Conservation (phyloP, 2,113 vertebrate genomes). For the Leucopsar rothschildi region DNA sequence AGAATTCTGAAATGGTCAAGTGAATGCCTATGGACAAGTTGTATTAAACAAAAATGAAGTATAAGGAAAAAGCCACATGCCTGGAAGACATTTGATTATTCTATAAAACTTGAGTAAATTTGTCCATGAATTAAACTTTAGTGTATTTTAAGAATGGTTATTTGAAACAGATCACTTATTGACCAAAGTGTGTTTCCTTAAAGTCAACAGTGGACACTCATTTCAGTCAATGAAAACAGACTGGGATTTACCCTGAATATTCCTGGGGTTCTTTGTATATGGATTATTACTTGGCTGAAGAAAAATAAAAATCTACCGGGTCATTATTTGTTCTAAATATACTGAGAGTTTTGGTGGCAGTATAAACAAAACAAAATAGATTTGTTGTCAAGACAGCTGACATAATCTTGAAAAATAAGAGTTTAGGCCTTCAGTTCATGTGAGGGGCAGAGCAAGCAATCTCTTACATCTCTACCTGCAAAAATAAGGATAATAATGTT, state of each 20-base stretch:
- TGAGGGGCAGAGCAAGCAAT: neutral
- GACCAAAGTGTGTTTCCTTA: neutral
- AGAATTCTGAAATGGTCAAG: neutral
- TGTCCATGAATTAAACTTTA: neutral
- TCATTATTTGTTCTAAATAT: neutral
- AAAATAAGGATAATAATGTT: neutral
- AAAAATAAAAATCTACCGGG: neutral
- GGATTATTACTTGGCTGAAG: neutral
- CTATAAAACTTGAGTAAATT: neutral
- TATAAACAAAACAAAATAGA: neutral
- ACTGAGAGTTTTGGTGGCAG: neutral
- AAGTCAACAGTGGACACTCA: neutral
- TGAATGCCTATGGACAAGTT: neutral
- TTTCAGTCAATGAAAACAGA: neutral
- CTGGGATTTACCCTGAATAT: neutral
- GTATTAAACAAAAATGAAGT: neutral
- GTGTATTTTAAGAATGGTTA: neutral
- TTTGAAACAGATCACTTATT: neutral
- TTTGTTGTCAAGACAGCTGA: neutral
- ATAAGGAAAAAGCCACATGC: neutral
- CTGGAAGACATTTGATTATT: neutral
- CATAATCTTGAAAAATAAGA: neutral
- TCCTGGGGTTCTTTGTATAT: neutral
- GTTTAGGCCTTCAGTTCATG: neutral
- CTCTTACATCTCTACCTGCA: neutral